Evolutionary conservation across 2,113 vertebrate genomes (phyloP).

Genomic region (Lycocorax pyrrhopterus): DNA sequence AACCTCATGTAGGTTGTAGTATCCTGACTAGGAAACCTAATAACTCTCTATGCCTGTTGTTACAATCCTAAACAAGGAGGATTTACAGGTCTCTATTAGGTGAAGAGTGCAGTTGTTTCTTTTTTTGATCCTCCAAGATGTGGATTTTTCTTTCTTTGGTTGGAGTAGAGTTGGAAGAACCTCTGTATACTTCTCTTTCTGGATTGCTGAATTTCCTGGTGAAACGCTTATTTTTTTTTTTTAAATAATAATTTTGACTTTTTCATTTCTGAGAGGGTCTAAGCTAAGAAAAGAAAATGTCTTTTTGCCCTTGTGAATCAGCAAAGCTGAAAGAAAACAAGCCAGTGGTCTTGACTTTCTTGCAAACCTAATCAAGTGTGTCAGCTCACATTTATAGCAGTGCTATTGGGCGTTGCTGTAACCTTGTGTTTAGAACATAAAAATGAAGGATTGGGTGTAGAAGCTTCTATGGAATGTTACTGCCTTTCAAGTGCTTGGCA

Average conservation of each 20-base stretch:
- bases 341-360: not conserved
- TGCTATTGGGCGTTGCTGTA: not conserved
- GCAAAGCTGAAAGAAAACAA: not conserved
- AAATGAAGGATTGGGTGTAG: not conserved
- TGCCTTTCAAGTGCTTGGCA: not conserved
- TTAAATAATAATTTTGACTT: not conserved
- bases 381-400: not conserved
- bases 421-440: not conserved
- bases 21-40: not conserved
- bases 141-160: not conserved
- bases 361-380: not conserved
- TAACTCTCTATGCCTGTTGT: not conserved
- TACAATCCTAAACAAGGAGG: not conserved
- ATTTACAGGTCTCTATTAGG: not conserved
- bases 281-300: not conserved
- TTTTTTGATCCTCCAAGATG: not conserved
- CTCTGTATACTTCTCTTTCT: not conserved
- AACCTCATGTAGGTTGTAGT: not conserved
- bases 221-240: accelerated
- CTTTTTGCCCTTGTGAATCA: not conserved
- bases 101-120: not conserved
- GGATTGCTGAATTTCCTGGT: not conserved
- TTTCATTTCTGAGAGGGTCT: not conserved
- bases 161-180: not conserved
- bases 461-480: not conserved